A percentile compares a stretch with the other conserved stretches of the same genome.
phyloP scores from a whole-genome alignment of 2,888 invertebrate species.

The Hirudinaria manillensis region DNA sequence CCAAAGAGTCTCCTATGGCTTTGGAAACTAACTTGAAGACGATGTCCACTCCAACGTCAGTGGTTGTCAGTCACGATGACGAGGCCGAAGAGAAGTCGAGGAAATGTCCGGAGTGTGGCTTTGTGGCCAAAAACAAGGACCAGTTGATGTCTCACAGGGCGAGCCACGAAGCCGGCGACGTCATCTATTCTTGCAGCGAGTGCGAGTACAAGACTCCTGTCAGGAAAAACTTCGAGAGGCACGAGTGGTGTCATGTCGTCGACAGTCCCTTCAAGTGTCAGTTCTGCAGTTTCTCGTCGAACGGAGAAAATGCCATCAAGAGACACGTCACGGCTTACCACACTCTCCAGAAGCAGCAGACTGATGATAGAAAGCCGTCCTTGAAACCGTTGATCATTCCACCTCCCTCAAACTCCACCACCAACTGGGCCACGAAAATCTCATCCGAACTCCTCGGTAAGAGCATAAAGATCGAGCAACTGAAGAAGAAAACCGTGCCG shows the following conservation, averaged over 20 bases:
- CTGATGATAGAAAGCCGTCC: too few relatives aligned
- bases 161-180: not conserved
- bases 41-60: not conserved
- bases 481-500: too few relatives aligned
- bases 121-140: not conserved
- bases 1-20: not conserved
- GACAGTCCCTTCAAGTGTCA: conserved; percentile 30
- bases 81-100: not conserved
- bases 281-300: conserved; percentile 32
- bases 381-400: too few relatives aligned
- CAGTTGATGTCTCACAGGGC: not conserved
- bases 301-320: conserved; percentile 28
- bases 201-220: conserved; percentile 27
- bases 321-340: conserved; percentile 30
- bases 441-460: too few relatives aligned
- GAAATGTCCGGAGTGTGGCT: conserved; percentile 10
- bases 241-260: conserved; percentile 29
- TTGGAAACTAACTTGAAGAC: not conserved
- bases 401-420: too few relatives aligned
- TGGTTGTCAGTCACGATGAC: not conserved
- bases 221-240: conserved; percentile 32
- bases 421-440: too few relatives aligned
- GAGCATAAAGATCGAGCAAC: too few relatives aligned
- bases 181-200: conserved; percentile 27
- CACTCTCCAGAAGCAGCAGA: not conserved